Evolutionary conservation across 2,888 invertebrate genomes (phyloP).

Genomic region (Tinea semifulvella): DNA sequence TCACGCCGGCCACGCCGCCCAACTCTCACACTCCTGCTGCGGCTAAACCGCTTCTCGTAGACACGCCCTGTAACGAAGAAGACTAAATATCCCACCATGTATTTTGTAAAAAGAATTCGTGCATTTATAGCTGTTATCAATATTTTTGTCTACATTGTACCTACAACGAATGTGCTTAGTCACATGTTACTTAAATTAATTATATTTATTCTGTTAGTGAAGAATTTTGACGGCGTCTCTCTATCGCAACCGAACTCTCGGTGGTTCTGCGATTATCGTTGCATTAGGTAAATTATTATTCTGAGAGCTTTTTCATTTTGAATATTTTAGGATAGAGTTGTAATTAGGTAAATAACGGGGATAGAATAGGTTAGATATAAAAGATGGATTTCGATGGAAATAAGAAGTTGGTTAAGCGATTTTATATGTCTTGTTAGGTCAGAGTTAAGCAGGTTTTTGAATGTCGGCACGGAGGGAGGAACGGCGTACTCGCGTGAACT

Average conservation of each 20-base stretch:
- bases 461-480: conserved; percentile 26
- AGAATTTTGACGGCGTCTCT: conserved; percentile 28
- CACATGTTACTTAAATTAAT: conserved; percentile 1
- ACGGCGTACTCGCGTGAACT: background rate
- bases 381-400: conserved; percentile 1
- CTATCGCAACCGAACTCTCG: conserved; percentile 19
- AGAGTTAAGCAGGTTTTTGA: conserved; percentile 33
- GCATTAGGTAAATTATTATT: conserved; percentile 31
- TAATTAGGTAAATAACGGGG: conserved; percentile 48
- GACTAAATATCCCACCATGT: conserved; percentile 31
- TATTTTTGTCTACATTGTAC: conserved; percentile 2
- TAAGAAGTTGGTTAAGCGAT: conserved; percentile 36
- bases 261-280: conserved; percentile 19
- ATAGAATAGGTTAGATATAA: conserved; percentile 24
- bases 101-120: too few species aligned
- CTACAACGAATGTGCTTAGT: conserved; percentile 3
- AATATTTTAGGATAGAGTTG: conserved; percentile 29
- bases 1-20: conserved; percentile 28
- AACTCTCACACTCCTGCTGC: conserved; percentile 26
- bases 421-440: conserved; percentile 34
- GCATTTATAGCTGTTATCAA: background rate
- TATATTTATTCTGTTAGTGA: background rate
- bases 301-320: conserved; percentile 49
- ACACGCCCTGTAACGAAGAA: conserved; percentile 56
- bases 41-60: conserved; percentile 52